Conservation (phyloP, 2,888 invertebrate genomes). For the Scelioninae gen. 1 region DNA sequence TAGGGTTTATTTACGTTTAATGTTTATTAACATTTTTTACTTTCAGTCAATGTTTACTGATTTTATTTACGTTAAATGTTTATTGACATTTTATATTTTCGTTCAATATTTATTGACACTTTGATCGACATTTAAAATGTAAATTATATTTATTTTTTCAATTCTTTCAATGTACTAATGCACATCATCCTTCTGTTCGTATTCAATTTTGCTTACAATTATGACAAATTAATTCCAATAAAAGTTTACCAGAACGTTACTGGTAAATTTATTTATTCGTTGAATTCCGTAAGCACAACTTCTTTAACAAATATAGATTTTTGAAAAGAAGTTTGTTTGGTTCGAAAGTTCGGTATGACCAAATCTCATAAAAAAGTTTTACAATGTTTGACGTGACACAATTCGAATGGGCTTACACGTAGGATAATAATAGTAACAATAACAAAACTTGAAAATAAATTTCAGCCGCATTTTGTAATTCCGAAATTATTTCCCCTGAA, state of each 20-base stretch:
- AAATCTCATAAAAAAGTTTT: conserved; percentile 23
- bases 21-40: too few species aligned
- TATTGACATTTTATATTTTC: too few species aligned
- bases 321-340: background rate
- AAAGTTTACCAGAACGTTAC: background rate
- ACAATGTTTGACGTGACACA: conserved; percentile 16
- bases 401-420: conserved; percentile 9
- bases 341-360: background rate
- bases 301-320: background rate
- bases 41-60: too few species aligned
- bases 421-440: conserved; percentile 5
- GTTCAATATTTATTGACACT: too few species aligned
- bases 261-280: background rate
- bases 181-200: background rate
- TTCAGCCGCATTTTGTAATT: background rate
- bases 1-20: too few species aligned
- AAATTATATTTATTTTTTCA: too few species aligned
- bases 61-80: too few species aligned
- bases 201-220: background rate
- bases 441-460: background rate
- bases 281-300: conserved; percentile 1
- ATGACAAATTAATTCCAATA: background rate
- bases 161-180: too few species aligned
- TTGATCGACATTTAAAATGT: too few species aligned
- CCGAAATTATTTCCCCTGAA: background rate